A percentile compares a stretch with the other conserved stretches of the same genome.
Conservation (phyloP, 1,140 invertebrate species). For the Vanessa atalanta region DNA sequence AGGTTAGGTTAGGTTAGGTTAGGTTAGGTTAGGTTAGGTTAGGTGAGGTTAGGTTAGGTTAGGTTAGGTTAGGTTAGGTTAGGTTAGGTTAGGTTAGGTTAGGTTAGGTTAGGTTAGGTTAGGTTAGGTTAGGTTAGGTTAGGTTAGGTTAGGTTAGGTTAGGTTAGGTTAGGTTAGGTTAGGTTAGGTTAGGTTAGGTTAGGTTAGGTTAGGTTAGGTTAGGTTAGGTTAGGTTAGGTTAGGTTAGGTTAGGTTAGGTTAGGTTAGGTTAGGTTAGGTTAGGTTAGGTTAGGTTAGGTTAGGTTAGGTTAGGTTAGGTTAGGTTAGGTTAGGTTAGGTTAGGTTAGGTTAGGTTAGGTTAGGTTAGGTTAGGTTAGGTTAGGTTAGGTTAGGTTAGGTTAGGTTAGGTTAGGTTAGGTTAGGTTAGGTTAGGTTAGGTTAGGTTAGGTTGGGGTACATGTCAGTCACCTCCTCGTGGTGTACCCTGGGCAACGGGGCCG, state of each 20-base stretch:
- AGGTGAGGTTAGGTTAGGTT: slow-evolving; percentile 15
- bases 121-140: slow-evolving; percentile 20
- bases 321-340: slow-evolving; percentile 29
- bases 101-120: slow-evolving; percentile 21
- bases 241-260: slow-evolving; percentile 39
- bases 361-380: slow-evolving; percentile 48
- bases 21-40: too few species aligned
- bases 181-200: slow-evolving; percentile 23
- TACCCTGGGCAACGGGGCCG: too few species aligned
- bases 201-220: slow-evolving; percentile 24
- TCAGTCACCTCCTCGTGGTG: too few species aligned
- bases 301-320: slow-evolving; percentile 34
- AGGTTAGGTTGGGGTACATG: too few species aligned
- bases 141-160: slow-evolving; percentile 17
- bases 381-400: slow-evolving; percentile 44
- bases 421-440: slow-evolving; percentile 29
- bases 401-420: slow-evolving; percentile 28
- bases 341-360: slow-evolving; percentile 31
- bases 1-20: too few species aligned
- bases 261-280: slow-evolving; percentile 47
- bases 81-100: slow-evolving; percentile 20
- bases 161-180: slow-evolving; percentile 17
- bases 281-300: slow-evolving; percentile 43
- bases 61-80: slow-evolving; percentile 21
- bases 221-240: slow-evolving; percentile 27